Evolutionary conservation across 2,797 vertebrate genomes (phyloP), one percentile per base, ranked within the genome.

Genomic region (Leptatherina wallacei): DNA sequence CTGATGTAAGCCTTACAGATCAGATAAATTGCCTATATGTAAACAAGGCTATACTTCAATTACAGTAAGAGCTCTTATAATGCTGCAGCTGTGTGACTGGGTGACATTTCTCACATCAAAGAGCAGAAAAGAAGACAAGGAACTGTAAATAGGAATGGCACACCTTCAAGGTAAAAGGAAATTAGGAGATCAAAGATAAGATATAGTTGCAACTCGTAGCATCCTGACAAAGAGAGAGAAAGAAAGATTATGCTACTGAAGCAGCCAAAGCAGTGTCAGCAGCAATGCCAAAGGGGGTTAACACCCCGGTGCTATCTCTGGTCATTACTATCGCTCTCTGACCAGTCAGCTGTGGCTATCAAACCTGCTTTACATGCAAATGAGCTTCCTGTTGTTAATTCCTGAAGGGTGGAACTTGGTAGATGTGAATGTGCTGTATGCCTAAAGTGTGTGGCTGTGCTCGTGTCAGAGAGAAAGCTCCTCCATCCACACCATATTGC

Each of bases 341-440:
- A 91, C 87, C 88, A 91, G 83, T 90, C 90, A 92, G 78, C 87
- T 91, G 85, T 90, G 77, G 79, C 89, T 88, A 85, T 90, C 88
- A 91, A 89, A 88, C 84, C 92, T 92, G 90, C 88, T 94, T 93
- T 94, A 90, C 88, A 94, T 94, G 93, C 86, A 92, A 93, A 93
- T 93, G 77, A 93, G 86, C 73, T 83, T 84, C 85, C 89, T 91
- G 87, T 88, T 87, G 79, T 92, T 93, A 89, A 91, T 86, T 92
- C 87, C 88, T 86, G 71, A 72, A 84, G 89, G 88, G 68, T 70
- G 78, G 81, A 83, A 83, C 75, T 84, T 65, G 56, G 57, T 81
- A 66, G 58, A 51, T 71, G 57, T 61, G 78, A 75, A 74, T 66
- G 69, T 69, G 80, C 82, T 92, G 86, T 84, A 85, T 79, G 79